Evolutionary conservation across 2,888 invertebrate genomes (phyloP), one percentile per base, ranked within the genome.

Genomic region (Heliconius ismenius): DNA sequence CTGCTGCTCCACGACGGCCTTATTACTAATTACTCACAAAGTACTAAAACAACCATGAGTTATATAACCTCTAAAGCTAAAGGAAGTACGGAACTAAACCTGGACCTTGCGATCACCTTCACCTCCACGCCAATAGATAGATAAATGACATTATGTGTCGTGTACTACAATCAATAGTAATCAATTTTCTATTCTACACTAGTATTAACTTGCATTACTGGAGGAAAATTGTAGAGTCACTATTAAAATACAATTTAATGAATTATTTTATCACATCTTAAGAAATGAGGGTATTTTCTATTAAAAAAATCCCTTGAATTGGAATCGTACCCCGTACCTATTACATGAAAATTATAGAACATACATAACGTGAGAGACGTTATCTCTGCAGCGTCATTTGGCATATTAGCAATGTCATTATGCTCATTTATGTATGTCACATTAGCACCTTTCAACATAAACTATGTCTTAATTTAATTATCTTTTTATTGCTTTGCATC

Each of bases 81-180:
- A 84, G 83, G 83, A 85, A 84, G 83, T 81, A 76, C 79, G 82
- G 82, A 81, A 75, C 76, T 67, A 78, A 83, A 83, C 82, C 83
- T 80, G 82, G 81, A 81, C 81, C 77, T 81, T 78, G 80, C 77
- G 63, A n/a, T 77, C 69, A 49, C 80, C 80, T 81, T 81, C 79
- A 76, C 76, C 80, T 76, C 76, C 63, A 74, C 72, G 69, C 36
- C 72, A 74, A 77, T 75, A 69, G 73, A 74, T 65, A 69, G 73
- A 78, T 74, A 80, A 70, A 79, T 72, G 78, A 75, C 77, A 75
- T 79, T 80, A 79, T 77, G 73, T 77, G 77, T 74, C 74, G 74
- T 76, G 36, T 77, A 74, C 76, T 69, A 54, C 26, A 26, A 63
- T 63, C 26, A 73, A 43, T 73, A 73, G 49, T 28, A 70, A 70